Percentiles rank a stretch among this genome's conserved stretches.
phyloP scores from a whole-genome alignment of 2,113 vertebrate genomes.

The Menidia beryllina region DNA sequence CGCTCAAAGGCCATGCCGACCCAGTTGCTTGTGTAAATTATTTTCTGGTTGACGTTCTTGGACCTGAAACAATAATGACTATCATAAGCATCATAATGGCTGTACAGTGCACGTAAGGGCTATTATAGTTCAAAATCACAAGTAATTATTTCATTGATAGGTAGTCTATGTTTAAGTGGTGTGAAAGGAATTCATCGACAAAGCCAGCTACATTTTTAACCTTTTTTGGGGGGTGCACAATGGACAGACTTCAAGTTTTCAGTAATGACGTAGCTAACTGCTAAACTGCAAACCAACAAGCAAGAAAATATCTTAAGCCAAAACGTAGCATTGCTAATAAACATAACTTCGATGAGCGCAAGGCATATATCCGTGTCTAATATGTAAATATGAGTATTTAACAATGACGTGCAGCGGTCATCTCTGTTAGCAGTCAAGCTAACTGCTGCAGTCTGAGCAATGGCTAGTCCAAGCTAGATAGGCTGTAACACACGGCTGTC shows the following conservation, averaged over 20 bases:
- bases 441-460: slow-evolving; percentile 42
- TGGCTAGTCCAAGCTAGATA: slow-evolving; percentile 13
- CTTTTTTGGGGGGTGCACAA: background rate
- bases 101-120: background rate
- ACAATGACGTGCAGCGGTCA: slow-evolving; percentile 73
- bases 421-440: slow-evolving; percentile 63
- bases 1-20: slow-evolving; percentile 78
- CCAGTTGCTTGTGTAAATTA: slow-evolving; percentile 20
- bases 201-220: background rate
- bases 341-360: background rate
- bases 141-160: background rate
- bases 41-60: background rate
- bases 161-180: background rate
- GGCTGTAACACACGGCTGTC: background rate
- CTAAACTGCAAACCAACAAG: background rate
- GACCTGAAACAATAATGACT: background rate
- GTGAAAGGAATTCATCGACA: background rate
- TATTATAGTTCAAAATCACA: background rate
- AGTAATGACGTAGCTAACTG: background rate
- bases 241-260: slow-evolving; percentile 26
- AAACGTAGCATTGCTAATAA: background rate
- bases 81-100: background rate
- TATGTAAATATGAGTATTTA: slow-evolving; percentile 9
- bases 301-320: background rate
- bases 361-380: background rate